phyloP scores from a whole-genome alignment of 2,888 invertebrate species.

The Zele albiditarsus region DNA sequence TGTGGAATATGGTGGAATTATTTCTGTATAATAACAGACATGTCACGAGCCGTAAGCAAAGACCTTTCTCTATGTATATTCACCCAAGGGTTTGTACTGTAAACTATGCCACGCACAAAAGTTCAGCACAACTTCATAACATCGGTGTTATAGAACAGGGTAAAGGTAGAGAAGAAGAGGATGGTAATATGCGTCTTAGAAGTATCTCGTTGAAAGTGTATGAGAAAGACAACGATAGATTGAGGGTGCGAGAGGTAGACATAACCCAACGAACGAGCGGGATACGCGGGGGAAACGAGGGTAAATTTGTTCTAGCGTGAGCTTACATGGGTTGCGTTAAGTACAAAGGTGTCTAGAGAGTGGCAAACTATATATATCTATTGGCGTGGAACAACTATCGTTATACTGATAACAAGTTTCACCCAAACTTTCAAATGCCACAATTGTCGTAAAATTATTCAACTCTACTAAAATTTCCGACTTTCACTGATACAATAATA shows the following conservation, averaged over 20 bases:
- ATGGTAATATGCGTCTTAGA: slow-evolving; percentile 58
- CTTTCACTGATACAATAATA: too few species aligned
- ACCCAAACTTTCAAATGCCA: slow-evolving; percentile 43
- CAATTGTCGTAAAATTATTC: slow-evolving; percentile 32
- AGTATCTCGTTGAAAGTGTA: slow-evolving; percentile 57
- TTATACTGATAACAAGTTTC: slow-evolving; percentile 38
- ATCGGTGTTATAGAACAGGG: slow-evolving; percentile 58
- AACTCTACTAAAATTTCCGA: not conserved
- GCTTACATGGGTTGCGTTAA: slow-evolving; percentile 73
- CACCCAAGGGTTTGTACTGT: slow-evolving; percentile 64
- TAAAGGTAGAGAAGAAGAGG: slow-evolving; percentile 35
- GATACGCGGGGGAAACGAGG: slow-evolving; percentile 51
- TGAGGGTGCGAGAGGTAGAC: slow-evolving; percentile 35
- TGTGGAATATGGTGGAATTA: not conserved
- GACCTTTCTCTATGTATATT: slow-evolving; percentile 56
- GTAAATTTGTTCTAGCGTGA: slow-evolving; percentile 73
- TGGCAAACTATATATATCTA: slow-evolving; percentile 57
- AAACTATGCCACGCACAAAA: slow-evolving; percentile 70
- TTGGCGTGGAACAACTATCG: slow-evolving; percentile 52
- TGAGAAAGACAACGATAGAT: slow-evolving; percentile 28
- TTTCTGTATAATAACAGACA: slow-evolving; percentile 31
- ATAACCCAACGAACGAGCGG: slow-evolving; percentile 28
- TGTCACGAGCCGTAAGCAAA: slow-evolving; percentile 62
- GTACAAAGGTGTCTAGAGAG: slow-evolving; percentile 70
- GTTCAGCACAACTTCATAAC: slow-evolving; percentile 73